Evolutionary conservation across 1,140 invertebrate species (phyloP).

Genomic region (Drosophila eugracilis): DNA sequence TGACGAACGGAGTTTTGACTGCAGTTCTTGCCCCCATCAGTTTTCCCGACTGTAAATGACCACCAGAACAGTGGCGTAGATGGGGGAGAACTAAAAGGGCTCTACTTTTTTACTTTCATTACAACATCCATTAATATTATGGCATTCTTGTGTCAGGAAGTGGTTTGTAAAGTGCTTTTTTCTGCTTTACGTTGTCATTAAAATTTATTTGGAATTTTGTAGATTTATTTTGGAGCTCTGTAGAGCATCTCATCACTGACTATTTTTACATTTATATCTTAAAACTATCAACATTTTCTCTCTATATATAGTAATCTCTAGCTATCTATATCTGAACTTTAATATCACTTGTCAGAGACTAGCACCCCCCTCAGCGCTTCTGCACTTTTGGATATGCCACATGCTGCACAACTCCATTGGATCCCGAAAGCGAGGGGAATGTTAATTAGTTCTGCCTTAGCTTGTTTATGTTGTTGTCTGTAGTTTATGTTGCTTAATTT

Average conservation of each 20-base stretch:
- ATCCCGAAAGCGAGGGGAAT: slow-evolving; percentile 10
- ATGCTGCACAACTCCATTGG: slow-evolving; percentile 20
- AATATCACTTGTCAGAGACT: neutral
- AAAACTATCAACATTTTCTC: too few relatives aligned
- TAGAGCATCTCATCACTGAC: too few relatives aligned
- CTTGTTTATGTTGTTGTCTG: slow-evolving; percentile 37
- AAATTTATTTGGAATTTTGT: too few relatives aligned
- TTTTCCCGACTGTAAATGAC: slow-evolving; percentile 8
- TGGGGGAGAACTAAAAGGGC: neutral
- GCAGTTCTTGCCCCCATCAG: slow-evolving; percentile 11
- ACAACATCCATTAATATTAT: neutral
- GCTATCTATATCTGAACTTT: too few relatives aligned
- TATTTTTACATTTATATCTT: too few relatives aligned
- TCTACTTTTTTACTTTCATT: too few relatives aligned
- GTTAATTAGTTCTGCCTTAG: slow-evolving; percentile 41
- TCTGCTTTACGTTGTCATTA: too few relatives aligned
- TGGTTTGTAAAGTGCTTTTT: too few relatives aligned
- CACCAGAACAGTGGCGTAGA: slow-evolving; percentile 6
- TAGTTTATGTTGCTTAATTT: slow-evolving; percentile 49
- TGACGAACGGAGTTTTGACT: slow-evolving; percentile 36
- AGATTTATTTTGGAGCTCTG: too few relatives aligned
- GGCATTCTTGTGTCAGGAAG: neutral
- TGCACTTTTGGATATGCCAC: neutral
- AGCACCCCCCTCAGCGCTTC: neutral
- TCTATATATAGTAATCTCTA: too few relatives aligned